These are phyloP conservation scores for Peromyscus attwateri DNA, from an alignment of 2,797 vertebrate genomes.

Conservation along the genomic window DNA sequence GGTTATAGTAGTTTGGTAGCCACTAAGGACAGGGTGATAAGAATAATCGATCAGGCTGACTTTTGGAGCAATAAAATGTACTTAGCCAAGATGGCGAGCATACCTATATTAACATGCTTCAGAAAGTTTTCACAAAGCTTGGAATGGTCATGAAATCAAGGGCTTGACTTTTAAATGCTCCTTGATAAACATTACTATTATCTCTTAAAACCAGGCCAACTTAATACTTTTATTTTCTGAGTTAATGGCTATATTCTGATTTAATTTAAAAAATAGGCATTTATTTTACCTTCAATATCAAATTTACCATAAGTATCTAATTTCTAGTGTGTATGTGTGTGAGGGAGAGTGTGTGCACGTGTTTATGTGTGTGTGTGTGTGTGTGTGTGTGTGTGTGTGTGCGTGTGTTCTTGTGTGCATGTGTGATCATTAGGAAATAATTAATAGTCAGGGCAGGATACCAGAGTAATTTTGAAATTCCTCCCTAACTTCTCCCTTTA, in stretches of 20 bases:
- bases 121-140: conserved; percentile 25
- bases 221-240: conserved; percentile 65
- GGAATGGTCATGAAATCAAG: background rate
- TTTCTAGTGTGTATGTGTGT: conserved; percentile 40
- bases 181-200: background rate
- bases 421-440: conserved; percentile 44
- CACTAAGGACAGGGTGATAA: background rate
- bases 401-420: background rate
- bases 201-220: conserved; percentile 29
- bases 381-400: background rate
- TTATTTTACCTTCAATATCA: background rate
- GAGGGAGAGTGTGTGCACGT: background rate
- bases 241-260: conserved; percentile 9
- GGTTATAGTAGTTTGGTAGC: background rate
- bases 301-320: conserved; percentile 51
- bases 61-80: conserved; percentile 47
- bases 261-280: conserved; percentile 45
- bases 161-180: conserved; percentile 32
- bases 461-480: conserved; percentile 48
- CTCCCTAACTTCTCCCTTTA: conserved; percentile 24
- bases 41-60: background rate
- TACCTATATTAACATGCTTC: background rate
- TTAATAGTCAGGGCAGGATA: conserved; percentile 25
- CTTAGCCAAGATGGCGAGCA: background rate
- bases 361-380: background rate